phyloP scores from a whole-genome alignment of 2,888 invertebrate genomes.

The Cordilura impudica region DNA sequence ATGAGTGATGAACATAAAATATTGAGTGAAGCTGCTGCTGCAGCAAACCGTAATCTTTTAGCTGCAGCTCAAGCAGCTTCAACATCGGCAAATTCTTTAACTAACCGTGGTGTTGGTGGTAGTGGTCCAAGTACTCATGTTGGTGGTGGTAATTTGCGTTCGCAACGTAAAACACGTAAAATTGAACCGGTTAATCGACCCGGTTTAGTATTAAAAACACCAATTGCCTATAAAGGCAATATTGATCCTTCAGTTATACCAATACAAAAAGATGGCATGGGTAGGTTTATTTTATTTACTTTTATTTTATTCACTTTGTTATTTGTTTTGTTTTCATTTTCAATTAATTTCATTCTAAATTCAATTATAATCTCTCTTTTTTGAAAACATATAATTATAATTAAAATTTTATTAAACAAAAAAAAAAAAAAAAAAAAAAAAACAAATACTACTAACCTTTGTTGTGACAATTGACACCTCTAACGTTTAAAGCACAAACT shows the following conservation, averaged over 20 bases:
- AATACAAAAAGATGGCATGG: slow-evolving; percentile 92
- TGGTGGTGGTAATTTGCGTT: slow-evolving; percentile 65
- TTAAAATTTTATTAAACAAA: neutral
- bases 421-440: no score
- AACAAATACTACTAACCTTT: no score
- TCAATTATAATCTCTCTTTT: slow-evolving; percentile 40
- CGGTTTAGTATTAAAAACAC: slow-evolving; percentile 86
- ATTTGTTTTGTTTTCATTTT: slow-evolving; percentile 51
- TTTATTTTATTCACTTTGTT: slow-evolving; percentile 28
- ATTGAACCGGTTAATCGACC: slow-evolving; percentile 87
- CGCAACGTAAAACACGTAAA: slow-evolving; percentile 79
- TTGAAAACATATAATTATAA: neutral
- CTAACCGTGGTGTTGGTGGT: slow-evolving; percentile 61
- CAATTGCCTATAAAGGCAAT: slow-evolving; percentile 87
- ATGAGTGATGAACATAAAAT: slow-evolving; percentile 71
- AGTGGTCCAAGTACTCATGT: slow-evolving; percentile 43
- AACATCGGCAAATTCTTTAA: slow-evolving; percentile 52
- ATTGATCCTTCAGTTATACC: slow-evolving; percentile 92
- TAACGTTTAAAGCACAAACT: no score
- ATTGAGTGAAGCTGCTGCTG: slow-evolving; percentile 57
- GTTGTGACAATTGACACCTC: no score
- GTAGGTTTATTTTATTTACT: slow-evolving; percentile 79
- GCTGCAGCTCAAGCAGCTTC: slow-evolving; percentile 49
- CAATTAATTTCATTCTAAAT: slow-evolving; percentile 12
- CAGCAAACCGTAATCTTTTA: slow-evolving; percentile 60